phyloP scores from a whole-genome alignment of 2,888 invertebrate genomes.

The Philopedon plagiatum region DNA sequence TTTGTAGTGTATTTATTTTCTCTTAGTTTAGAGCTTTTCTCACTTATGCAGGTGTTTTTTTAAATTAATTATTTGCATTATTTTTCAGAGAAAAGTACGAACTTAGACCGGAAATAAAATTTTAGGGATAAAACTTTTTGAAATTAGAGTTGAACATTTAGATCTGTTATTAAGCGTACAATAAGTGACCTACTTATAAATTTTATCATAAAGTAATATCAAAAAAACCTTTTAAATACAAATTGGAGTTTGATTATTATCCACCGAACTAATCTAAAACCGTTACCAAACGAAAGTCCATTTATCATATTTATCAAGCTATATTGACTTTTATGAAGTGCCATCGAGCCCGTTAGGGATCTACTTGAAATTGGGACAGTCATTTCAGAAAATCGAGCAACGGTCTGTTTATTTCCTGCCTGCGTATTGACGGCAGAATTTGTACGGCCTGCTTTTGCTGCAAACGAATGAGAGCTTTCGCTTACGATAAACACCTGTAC shows the following conservation, averaged over 20 bases:
- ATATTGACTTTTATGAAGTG: not conserved
- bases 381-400: slow-evolving; percentile 7
- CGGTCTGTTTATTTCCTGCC: slow-evolving; percentile 10
- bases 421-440: slow-evolving; percentile 7
- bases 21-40: too few relatives aligned
- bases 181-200: too few relatives aligned
- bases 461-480: slow-evolving; percentile 14
- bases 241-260: slow-evolving; percentile 1
- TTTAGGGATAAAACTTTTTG: too few relatives aligned
- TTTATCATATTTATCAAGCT: slow-evolving; percentile 9
- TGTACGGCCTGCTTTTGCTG: slow-evolving; percentile 10
- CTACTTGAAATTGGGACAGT: slow-evolving; percentile 8
- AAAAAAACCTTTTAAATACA: not conserved
- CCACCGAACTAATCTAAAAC: not conserved
- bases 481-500: slow-evolving; percentile 13
- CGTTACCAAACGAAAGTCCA: not conserved
- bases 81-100: too few relatives aligned
- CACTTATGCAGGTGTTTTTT: too few relatives aligned
- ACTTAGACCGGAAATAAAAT: too few relatives aligned
- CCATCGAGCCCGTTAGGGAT: not conserved
- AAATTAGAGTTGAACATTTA: too few relatives aligned
- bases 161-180: too few relatives aligned
- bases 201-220: too few relatives aligned
- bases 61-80: too few relatives aligned
- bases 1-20: too few relatives aligned